Base-by-base conservation (phyloP, 2,797 vertebrate genomes). In the Gambusia yucatana region DNA sequence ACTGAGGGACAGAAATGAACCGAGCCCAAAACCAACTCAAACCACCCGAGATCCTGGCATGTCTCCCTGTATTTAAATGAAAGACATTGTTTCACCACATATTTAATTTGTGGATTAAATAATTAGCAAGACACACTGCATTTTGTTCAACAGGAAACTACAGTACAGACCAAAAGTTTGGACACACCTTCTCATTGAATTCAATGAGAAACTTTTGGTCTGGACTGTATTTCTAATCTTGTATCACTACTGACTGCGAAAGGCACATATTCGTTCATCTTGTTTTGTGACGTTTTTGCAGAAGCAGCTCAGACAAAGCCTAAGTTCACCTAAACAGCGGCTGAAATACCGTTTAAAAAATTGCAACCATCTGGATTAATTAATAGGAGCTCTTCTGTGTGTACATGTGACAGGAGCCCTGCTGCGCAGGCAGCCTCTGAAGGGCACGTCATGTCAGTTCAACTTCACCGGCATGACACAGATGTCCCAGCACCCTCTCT, bases 401-500 rank as follows among this genome's bases (percentile, higher is more conserved):
- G 57, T 43, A 14, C 75, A 83, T 4, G 84, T 80, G 74, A 84
- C 33, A 4, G 73, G 47, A 46, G 75, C 73, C 73, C 71, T 22
- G 50, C 85, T 75, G 76, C 46, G 82, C 72, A 41, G 33, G 1
- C 4, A 3, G 13, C 3, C 1, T 43, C 84, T 81, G 70, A 75
- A 25, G 46, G 88, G 77, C 84, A 79, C 22, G 3, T 83, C 88
- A 83, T n/a, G 79, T 84, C 89, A 89, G 80, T 78, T 86, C 75
- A 70, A 77, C 73, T 73, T 88, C 84, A 90, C 90, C 84, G 33
- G 41, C 69, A 50, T 85, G 88, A 79, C 86, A 78, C 67, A 87
- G 88, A 93, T 11, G 41, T 81, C 84, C 74, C 76, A 67, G 78
- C 78, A 41, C 55, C 75, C 78, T 72, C 79, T 77, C 22, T n/a